Evolutionary conservation across 1,140 invertebrate species (phyloP), one percentile per base, ranked within the genome.

Genomic region (Drosophila chauvacae): DNA sequence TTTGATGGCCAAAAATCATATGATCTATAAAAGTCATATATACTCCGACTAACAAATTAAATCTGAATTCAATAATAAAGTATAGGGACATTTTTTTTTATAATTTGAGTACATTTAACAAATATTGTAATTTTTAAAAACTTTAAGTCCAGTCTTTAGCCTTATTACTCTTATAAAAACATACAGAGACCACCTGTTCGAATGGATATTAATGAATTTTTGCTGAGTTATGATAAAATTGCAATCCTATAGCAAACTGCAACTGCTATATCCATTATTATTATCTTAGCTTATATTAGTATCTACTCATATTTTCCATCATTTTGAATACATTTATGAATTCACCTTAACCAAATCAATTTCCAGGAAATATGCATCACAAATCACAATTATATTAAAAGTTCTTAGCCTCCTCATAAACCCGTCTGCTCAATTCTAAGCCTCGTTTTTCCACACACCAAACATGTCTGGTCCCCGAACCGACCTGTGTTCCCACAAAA

Each of bases 401-500:
- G 28, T 68, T 11, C n/a, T 18, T 20, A 23, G 26, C 35, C 59
- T 10, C 35, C n/a, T 30, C 18, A 14, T 45, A 45, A 44, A 18
- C 4, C 50, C 28, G 11, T 45, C 14, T 39, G 20, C 4, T 7
- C 41, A 16, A 30, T 59, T 59, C 23, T 4, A 56, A 23, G 20
- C 10, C 42, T 30, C 9, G n/a, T 59, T 41, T 65, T 30, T 63
- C 35, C 35, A 26, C 37, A 39, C 20, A 39, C 20, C 13, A 28
- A 71, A 70, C 65, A 51, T 69, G 65, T 69, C 65, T 65, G 60
- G 18, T 23, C 14, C 18, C 35, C 18, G 44, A 11, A 35, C 26
- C 28, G 66, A 57, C 41, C 42, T 72, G n/a, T 60, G 65, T 69
- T 69, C 66, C 66, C 69, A 70, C 68, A 71, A 47, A 58, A 39